Conservation (phyloP, 2,113 vertebrate genomes). For the Columba livia region DNA sequence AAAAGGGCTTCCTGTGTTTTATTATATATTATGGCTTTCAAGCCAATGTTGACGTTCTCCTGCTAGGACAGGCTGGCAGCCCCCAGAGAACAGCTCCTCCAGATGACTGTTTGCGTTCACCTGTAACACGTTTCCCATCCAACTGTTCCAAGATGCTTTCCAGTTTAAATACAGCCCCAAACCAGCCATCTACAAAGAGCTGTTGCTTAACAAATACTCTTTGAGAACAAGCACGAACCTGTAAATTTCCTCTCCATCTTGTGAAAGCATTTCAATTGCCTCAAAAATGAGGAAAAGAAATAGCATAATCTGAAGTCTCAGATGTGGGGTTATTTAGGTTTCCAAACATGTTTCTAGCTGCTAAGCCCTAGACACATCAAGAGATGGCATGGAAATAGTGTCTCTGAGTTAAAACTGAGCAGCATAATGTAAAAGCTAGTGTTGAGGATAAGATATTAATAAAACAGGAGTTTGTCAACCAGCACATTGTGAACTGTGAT, state of each 20-base stretch:
- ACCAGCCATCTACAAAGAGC: not conserved
- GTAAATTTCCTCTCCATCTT: not conserved
- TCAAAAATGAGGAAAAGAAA: not conserved
- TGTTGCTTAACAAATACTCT: not conserved
- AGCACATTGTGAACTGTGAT: not conserved
- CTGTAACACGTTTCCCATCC: not conserved
- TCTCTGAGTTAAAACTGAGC: not conserved
- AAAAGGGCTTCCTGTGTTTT: not conserved
- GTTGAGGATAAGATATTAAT: not conserved
- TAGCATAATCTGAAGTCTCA: not conserved
- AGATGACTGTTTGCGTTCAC: not conserved
- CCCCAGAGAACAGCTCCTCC: not conserved
- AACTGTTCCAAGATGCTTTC: not conserved
- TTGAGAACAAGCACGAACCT: slow-evolving; percentile 33
- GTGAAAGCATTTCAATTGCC: not conserved
- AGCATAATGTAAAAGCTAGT: not conserved
- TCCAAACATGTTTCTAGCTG: not conserved
- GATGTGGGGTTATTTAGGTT: not conserved
- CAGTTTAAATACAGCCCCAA: not conserved
- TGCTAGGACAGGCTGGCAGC: not conserved
- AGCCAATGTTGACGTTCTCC: not conserved
- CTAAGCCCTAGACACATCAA: not conserved
- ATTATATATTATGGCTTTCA: not conserved
- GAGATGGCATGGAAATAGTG: not conserved
- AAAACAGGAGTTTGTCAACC: slow-evolving; percentile 6